Evolutionary conservation across 2,113 vertebrate species (phyloP), one percentile per base, ranked within the genome.

Genomic region (Channa maculata): DNA sequence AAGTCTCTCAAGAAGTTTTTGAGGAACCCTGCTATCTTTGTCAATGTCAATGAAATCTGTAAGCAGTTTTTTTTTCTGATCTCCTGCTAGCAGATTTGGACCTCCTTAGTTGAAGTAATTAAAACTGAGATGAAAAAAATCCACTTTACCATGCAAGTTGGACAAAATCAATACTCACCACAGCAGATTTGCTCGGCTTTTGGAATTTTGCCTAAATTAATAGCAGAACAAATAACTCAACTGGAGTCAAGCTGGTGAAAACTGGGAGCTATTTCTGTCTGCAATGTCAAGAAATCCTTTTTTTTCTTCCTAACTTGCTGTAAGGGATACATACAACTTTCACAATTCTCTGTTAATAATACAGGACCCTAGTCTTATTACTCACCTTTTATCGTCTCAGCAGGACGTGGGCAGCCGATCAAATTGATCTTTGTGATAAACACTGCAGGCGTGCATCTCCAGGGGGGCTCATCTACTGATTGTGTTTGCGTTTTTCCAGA

Each of bases 401-500:
- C 72, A 62, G 74, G 84, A 91, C 75, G 71, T 72, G 75, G 80
- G 75, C 4, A 54, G 84, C 57, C 80, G 65, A 88, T 88, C 77
- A 68, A 72, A 94, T 92, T 82, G 84, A 94, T 94, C 72, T 57
- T 53, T 71, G 80, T 86, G 88, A 90, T 86, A 89, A 92, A 92
- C 89, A 84, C 86, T 82, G 73, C 15, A 58, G 90, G 87, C 15
- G 60, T 36, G 72, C 61, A 57, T 92, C 90, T 91, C 92, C 76
- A 51, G 37, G 71, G 71, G 87, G 89, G 60, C 84, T 41, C 54
- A 77, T 73, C 78, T 65, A 76, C 91, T 95, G 93, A 95, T 94
- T 95, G 93, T 95, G 93, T 95, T 94, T 94, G 93, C 91, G 50
- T 94, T 94, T 93, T 91, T 92, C 57, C 93, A 96, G 96, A 90